Percentiles rank a stretch among this genome's conserved stretches.
Conservation (phyloP, 2,888 invertebrate genomes). For the Pristionchus fissidentatus region DNA sequence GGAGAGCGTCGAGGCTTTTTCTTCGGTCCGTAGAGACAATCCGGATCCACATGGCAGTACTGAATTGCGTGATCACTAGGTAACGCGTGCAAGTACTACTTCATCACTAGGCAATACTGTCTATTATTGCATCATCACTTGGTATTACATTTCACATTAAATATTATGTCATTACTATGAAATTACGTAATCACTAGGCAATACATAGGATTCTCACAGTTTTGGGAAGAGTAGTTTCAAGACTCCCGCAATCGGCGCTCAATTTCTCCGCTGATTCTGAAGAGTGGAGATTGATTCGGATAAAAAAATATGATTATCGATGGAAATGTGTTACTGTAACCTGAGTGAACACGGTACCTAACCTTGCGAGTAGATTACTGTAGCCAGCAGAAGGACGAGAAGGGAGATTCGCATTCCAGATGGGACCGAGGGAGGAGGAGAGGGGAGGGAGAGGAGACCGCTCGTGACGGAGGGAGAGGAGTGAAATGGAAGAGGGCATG, state of each 20-base stretch:
- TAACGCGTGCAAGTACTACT: not conserved
- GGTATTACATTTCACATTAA: not conserved
- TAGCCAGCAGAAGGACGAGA: not conserved
- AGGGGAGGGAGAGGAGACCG: not conserved
- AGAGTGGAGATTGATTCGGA: not conserved
- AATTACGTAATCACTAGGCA: not conserved
- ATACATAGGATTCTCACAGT: not conserved
- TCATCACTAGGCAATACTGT: not conserved
- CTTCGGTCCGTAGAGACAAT: not conserved
- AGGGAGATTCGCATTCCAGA: not conserved
- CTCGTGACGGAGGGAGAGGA: not conserved
- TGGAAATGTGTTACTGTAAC: no score
- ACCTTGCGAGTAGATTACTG: not conserved
- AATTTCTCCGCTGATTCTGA: not conserved
- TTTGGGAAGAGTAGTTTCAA: not conserved
- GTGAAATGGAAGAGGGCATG: not conserved
- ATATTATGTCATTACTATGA: not conserved
- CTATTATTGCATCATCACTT: not conserved
- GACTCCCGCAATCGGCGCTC: no score
- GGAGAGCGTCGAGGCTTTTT: not conserved
- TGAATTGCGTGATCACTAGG: not conserved
- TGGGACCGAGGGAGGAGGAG: not conserved
- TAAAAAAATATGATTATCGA: not conserved
- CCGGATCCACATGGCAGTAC: slow-evolving; percentile 10
- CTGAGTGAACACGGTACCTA: not conserved